Percentiles rank a stretch among this genome's conserved stretches.
Conservation (phyloP, 1,140 invertebrate species). For the Trinorchestia longiramus region DNA sequence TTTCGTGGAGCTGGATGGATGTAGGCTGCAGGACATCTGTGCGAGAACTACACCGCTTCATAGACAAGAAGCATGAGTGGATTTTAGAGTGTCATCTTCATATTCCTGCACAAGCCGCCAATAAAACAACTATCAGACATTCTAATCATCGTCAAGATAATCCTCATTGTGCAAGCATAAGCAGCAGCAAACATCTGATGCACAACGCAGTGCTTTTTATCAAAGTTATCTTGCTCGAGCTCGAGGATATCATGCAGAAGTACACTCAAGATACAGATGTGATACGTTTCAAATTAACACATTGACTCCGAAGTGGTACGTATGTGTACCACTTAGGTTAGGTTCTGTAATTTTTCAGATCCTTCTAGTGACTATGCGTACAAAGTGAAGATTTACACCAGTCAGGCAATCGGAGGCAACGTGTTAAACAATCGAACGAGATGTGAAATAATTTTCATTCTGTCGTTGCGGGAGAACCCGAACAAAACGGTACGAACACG, state of each 20-base stretch:
- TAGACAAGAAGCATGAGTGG: background rate
- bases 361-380: no score
- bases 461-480: background rate
- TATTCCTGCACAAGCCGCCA: background rate
- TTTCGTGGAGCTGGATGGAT: background rate
- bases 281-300: background rate
- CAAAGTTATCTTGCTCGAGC: background rate
- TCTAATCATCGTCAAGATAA: background rate
- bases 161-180: background rate
- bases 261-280: background rate
- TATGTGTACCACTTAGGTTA: no score
- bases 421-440: no score
- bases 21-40: background rate
- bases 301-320: no score
- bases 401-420: no score
- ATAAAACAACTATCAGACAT: background rate
- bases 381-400: no score
- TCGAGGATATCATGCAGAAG: background rate
- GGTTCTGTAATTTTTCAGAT: no score
- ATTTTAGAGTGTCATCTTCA: background rate
- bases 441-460: background rate
- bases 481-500: background rate
- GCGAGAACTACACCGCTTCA: background rate
- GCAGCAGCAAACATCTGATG: background rate
- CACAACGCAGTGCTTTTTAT: background rate